Evolutionary conservation across 2,113 vertebrate species (phyloP).

Genomic region (Onychostruthus taczanowskii): DNA sequence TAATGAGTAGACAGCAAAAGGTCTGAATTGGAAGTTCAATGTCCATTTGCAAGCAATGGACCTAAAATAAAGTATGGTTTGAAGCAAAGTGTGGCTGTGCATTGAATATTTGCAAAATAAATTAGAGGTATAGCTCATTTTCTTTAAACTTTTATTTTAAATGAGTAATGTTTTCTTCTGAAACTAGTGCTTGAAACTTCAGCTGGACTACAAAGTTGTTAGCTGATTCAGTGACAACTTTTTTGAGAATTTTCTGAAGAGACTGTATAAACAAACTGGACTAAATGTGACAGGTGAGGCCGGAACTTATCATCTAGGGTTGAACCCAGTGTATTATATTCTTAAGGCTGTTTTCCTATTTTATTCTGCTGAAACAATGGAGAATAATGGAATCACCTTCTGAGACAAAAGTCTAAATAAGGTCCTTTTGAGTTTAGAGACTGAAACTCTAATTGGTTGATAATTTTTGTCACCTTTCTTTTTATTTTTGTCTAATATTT

Average conservation of each 20-base stretch:
- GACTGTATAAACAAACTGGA: background rate
- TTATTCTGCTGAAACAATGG: background rate
- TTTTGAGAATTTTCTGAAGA: background rate
- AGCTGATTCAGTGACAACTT: background rate
- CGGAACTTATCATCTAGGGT: background rate
- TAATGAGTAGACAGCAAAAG: constrained; percentile 21
- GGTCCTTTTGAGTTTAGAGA: background rate
- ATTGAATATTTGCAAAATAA: background rate
- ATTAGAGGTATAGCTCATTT: background rate
- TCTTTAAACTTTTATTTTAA: background rate
- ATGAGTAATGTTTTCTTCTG: background rate
- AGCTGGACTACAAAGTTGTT: background rate
- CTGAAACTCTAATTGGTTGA: background rate
- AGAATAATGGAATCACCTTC: background rate
- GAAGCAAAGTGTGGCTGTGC: background rate
- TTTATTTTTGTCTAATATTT: background rate
- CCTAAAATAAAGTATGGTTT: background rate
- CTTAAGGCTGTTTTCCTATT: background rate
- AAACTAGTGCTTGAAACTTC: background rate
- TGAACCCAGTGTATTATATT: background rate
- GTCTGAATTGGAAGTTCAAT: background rate
- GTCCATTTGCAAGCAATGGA: constrained; percentile 11
- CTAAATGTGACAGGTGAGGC: background rate
- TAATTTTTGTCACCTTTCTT: background rate
- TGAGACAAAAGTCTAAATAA: background rate